phyloP scores from a whole-genome alignment of 2,113 vertebrate genomes.

The Oncorhynchus masou region DNA sequence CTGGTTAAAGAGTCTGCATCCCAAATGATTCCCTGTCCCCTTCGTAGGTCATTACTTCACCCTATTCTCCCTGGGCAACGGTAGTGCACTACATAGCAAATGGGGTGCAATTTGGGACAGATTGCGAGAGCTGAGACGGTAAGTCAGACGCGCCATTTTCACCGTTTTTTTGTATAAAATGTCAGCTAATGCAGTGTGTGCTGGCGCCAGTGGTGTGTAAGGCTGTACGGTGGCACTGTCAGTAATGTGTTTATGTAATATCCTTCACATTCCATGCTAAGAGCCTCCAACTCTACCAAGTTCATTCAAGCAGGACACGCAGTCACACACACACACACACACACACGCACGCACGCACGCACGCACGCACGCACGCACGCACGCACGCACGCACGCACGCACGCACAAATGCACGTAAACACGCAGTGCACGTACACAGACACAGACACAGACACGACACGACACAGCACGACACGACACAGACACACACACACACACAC shows the following conservation, averaged over 20 bases:
- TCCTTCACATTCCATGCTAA: constrained; percentile 92
- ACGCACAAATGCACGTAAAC: no score
- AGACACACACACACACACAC: no score
- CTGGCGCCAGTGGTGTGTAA: constrained; percentile 80
- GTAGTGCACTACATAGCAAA: no score
- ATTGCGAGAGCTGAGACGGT: constrained; percentile 41
- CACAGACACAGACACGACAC: no score
- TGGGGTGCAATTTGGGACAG: constrained; percentile 34
- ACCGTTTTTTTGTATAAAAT: constrained; percentile 88
- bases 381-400: not conserved
- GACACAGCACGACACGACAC: no score
- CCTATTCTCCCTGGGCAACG: no score
- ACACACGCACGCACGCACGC: not conserved
- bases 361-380: not conserved
- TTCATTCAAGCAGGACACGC: constrained; percentile 81
- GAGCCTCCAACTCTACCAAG: constrained; percentile 83
- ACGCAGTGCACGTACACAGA: not conserved
- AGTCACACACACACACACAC: no score
- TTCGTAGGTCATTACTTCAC: no score
- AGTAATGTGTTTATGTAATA: constrained; percentile 96
- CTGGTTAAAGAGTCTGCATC: constrained; percentile 52
- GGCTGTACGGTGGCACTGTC: constrained; percentile 76
- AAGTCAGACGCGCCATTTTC: constrained; percentile 68
- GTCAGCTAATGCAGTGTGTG: constrained; percentile 85
- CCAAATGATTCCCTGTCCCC: no score